These are phyloP conservation scores for Araneus ventricosus DNA, from an alignment of 1,140 invertebrate species.

Conservation along the genomic window DNA sequence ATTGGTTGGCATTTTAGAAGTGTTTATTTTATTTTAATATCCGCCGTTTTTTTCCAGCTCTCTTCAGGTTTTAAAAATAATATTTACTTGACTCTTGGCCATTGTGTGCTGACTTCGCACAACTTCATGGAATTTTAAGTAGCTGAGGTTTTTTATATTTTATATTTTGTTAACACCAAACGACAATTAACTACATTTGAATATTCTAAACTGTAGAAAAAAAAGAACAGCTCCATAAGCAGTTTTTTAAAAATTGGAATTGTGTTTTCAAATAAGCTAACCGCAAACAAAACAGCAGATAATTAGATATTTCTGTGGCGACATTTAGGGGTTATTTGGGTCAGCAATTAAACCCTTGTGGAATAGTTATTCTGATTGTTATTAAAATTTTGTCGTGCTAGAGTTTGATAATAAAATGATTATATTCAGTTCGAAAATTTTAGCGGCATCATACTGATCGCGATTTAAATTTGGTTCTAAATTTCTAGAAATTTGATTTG, in stretches of 20 bases:
- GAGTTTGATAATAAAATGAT: no score
- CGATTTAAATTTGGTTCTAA: no score
- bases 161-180: background rate
- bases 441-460: no score
- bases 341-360: background rate
- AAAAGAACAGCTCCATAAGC: background rate
- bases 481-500: no score
- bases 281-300: background rate
- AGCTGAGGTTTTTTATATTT: background rate
- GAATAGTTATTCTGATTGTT: no score
- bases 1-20: slow-evolving; percentile 5
- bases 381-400: no score
- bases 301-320: background rate
- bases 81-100: background rate
- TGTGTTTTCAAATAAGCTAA: background rate
- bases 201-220: background rate
- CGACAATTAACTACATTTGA: background rate
- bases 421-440: no score
- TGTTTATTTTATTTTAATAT: slow-evolving; percentile 33
- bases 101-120: background rate
- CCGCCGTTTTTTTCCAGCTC: background rate
- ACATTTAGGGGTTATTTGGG: background rate
- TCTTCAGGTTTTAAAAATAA: background rate
- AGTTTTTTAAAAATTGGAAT: background rate
- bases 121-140: background rate